Evolutionary conservation across 2,113 vertebrate genomes (phyloP), one percentile per base, ranked within the genome.

Genomic region (Excalfactoria chinensis): DNA sequence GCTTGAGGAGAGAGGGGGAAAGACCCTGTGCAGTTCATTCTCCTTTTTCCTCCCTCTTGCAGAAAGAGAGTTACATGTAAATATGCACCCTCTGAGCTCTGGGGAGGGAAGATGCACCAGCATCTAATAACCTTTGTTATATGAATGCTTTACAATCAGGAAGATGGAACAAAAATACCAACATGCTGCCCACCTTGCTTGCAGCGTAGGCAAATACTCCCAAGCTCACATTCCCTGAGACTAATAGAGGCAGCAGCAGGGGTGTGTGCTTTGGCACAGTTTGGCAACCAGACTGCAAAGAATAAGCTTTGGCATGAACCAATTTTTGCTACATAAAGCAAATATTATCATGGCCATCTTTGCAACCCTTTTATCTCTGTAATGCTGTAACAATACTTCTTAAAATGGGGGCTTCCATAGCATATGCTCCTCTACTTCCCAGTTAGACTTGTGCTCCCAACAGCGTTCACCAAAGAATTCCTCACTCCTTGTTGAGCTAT

Each of bases 191-290:
- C 75, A 63, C 14, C 30, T 28, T 2, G 3, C 26, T 11, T 48
- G 32, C 2, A 1, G 46, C 1, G 0, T 2, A 30, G 66, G 74
- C 70, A 51, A 25, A 23, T 0, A 0, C 60, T 63, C 20, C 11
- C 48, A 3, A 2, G 2, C 21, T 67, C 8, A 1, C 1, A 1
- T 7, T 71, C 43, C 1, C 0, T 4, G 67, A 73, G 41, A 37
- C 16, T 5, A 5, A 58, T n/a, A 53, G 30, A 70, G 40, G 63
- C 71, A 72, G 21, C 8, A 37, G 8, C 30, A 79, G 75, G 25
- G 0, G 48, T 1, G 53, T 23, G 18, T 0, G 2, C 41, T 71
- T 34, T 44, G 26, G 72, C 68, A 41, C 0, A 1, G 71, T 21
- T 68, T 79, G 70, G 68, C 59, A 66, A 75, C 7, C 76, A 51